Percentiles rank a stretch among this genome's conserved stretches.
phyloP scores from a whole-genome alignment of 2,888 invertebrate genomes.

The Lissocephala sabroskyi region DNA sequence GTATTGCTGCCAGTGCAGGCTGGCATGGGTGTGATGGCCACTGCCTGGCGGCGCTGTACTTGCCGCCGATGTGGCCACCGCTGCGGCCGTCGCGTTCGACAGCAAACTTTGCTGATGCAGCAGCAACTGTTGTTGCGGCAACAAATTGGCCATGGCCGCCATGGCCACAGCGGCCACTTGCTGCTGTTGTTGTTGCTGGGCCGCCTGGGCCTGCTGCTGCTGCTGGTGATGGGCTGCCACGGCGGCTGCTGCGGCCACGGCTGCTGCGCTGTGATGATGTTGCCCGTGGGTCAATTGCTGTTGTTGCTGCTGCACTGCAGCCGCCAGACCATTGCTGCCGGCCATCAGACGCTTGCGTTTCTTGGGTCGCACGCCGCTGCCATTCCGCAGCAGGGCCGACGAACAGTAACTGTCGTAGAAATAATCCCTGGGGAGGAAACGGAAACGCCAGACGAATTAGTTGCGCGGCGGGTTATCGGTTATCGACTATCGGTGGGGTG shows the following conservation, averaged over 20 bases:
- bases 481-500: too few species aligned
- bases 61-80: conserved; percentile 50
- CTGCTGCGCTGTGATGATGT: conserved; percentile 60
- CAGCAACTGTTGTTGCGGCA: conserved; percentile 66
- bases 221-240: conserved; percentile 52
- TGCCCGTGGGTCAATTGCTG: conserved; percentile 51
- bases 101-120: conserved; percentile 67
- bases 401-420: conserved; percentile 75
- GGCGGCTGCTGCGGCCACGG: conserved; percentile 47
- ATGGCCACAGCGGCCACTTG: conserved; percentile 69
- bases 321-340: conserved; percentile 62
- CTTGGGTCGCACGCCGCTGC: conserved; percentile 69
- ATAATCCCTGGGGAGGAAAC: conserved; percentile 74
- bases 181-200: conserved; percentile 55
- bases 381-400: conserved; percentile 67
- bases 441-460: too few species aligned
- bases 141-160: conserved; percentile 71
- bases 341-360: conserved; percentile 72
- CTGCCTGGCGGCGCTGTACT: conserved; percentile 37
- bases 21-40: conserved; percentile 46
- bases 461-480: too few species aligned
- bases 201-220: conserved; percentile 43
- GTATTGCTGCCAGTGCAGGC: conserved; percentile 58
- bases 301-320: conserved; percentile 63
- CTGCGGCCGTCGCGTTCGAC: conserved; percentile 58